Evolutionary conservation across 2,888 invertebrate species (phyloP).

Genomic region (Didymodactylos carnosus): DNA sequence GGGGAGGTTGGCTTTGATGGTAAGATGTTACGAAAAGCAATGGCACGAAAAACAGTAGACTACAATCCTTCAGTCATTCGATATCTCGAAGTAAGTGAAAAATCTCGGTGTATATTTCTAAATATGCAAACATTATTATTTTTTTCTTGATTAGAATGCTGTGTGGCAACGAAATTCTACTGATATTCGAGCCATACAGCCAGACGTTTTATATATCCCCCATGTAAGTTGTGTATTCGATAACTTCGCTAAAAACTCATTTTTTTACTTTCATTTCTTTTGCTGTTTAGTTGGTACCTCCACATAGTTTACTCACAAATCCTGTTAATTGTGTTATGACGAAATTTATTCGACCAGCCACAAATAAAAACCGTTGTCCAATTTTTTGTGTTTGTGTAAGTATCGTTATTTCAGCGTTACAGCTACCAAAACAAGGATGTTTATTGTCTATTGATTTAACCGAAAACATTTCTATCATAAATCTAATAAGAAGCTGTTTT

Average conservation of each 20-base stretch:
- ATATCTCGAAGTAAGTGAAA: conserved; percentile 64
- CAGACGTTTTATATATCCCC: conserved; percentile 80
- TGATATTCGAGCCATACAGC: conserved; percentile 69
- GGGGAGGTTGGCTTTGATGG: conserved; percentile 14
- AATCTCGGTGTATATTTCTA: conserved; percentile 7
- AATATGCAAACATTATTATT: conserved; percentile 29
- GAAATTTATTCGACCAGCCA: conserved; percentile 91
- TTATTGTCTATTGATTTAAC: too few relatives aligned
- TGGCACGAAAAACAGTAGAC: conserved; percentile 90
- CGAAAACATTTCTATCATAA: too few relatives aligned
- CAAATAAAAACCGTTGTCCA: conserved; percentile 97
- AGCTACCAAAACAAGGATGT: too few relatives aligned
- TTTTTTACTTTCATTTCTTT: conserved; percentile 32
- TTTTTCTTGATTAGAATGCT: conserved; percentile 52
- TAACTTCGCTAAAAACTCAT: too few relatives aligned
- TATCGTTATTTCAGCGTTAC: too few relatives aligned
- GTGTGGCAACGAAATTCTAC: conserved; percentile 82
- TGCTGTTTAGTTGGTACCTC: conserved; percentile 46
- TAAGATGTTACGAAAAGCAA: conserved; percentile 52
- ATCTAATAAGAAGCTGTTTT: background rate
- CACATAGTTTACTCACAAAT: conserved; percentile 75
- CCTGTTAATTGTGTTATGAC: conserved; percentile 67
- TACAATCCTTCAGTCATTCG: conserved; percentile 84
- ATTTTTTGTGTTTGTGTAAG: conserved; percentile 75
- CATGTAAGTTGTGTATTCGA: conserved; percentile 37